Base-by-base conservation (phyloP, 2,888 invertebrate species). In the Pandemis heparana region DNA sequence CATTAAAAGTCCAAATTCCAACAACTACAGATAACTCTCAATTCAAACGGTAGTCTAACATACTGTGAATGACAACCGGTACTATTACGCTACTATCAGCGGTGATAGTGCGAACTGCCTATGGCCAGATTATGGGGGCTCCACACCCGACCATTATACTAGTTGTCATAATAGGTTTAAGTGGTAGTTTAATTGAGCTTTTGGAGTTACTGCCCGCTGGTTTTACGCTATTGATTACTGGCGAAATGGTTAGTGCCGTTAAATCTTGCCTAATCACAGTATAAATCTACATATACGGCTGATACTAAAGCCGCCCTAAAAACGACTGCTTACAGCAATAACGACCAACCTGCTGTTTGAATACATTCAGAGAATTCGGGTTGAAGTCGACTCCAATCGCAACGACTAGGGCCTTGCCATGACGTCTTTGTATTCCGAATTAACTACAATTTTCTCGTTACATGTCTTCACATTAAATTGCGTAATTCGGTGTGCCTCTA, bases 81-180 rank as follows among this genome's bases (percentile, higher is more conserved):
- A 23, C 1, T 46, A 32, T 23, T 23, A 41, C 8, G n/a, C 43
- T 14, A 46, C 32, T 63, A 63, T 63, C 63, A 63, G 46, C 63
- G 6, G 46, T 23, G 63, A 63, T 46, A 46, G 46, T n/a, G 63
- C n/a, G 62, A 62, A 62, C 18, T 16, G 63, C 63, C 63, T 14
- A 32, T 46, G 46, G 43, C 16, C 63, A 46, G 43, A 63, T 63
- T 63, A 63, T 56, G 56, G 23, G 23, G 23, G 23, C 56, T 10
- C 10, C 10, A 23, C 12, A 23, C 56, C 10, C 56, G 18, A 56
- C 23, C 23, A n/a, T 56, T 53, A 23, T 18, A 56, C 12, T 56
- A 56, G 23, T 5, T 23, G 23, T 56, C 56, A 12, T 12, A 23
- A 23, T n/a, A 53, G 12, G 23, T 5, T 23, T 12, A 32, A 12